Conservation (phyloP, 2,797 vertebrate genomes). For the Ptychobarbus kaznakovi region DNA sequence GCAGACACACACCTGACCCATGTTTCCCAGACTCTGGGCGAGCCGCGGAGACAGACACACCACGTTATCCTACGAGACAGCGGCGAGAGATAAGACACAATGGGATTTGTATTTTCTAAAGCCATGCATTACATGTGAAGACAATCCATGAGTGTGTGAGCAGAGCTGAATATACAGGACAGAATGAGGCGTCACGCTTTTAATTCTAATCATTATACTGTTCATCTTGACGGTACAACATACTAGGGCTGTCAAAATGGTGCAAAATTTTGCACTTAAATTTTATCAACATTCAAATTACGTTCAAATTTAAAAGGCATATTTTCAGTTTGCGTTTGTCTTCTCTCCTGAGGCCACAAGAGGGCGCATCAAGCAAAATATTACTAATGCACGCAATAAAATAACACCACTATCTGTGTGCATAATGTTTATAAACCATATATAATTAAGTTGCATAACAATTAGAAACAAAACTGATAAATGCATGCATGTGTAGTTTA, state of each 20-base stretch:
- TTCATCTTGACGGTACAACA: background rate
- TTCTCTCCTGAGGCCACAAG: too few relatives aligned
- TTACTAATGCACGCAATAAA: too few relatives aligned
- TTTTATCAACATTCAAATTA: too few relatives aligned
- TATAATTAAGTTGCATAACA: too few relatives aligned
- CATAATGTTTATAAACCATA: too few relatives aligned
- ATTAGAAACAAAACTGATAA: too few relatives aligned
- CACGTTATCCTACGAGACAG: constrained; percentile 87
- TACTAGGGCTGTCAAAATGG: background rate
- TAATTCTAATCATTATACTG: background rate
- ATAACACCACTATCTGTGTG: too few relatives aligned
- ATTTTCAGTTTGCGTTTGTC: too few relatives aligned
- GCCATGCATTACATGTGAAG: background rate
- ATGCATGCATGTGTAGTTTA: too few relatives aligned
- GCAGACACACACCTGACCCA: constrained; percentile 96
- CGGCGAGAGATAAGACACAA: constrained; percentile 44
- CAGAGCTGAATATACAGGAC: background rate
- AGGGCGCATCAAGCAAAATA: too few relatives aligned
- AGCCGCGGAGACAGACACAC: constrained; percentile 93
- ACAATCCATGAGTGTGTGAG: background rate
- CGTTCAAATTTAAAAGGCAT: too few relatives aligned
- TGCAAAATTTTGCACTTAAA: too few relatives aligned
- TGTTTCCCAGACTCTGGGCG: constrained; percentile 95
- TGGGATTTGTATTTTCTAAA: background rate
- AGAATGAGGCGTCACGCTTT: accelerated